These are phyloP conservation scores for Stenichneumon culpator DNA, from an alignment of 2,888 invertebrate genomes.

Conservation along the genomic window DNA sequence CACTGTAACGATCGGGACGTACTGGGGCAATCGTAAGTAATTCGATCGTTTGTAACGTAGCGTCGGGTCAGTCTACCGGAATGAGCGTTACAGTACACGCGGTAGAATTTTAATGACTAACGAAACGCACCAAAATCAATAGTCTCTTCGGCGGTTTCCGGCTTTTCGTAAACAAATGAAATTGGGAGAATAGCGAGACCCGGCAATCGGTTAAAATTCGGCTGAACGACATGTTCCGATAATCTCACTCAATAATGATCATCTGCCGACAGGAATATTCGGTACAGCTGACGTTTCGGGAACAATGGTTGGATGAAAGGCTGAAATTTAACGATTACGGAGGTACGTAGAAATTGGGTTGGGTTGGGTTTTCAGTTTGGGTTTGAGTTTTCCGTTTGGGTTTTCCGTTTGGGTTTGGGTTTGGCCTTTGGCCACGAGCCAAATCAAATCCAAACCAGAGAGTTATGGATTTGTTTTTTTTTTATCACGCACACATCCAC, in stretches of 20 bases:
- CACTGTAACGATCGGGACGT: not conserved
- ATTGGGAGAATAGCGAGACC: not conserved
- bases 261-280: slow-evolving; percentile 95
- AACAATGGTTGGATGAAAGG: slow-evolving; percentile 98
- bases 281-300: slow-evolving; percentile 98
- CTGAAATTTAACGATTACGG: slow-evolving; percentile 95
- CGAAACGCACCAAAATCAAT: not conserved
- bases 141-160: not conserved
- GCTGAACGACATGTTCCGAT: slow-evolving; percentile 40
- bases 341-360: slow-evolving; percentile 86
- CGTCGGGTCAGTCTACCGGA: slow-evolving; percentile 26
- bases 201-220: slow-evolving; percentile 17
- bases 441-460: not conserved
- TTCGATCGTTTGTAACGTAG: slow-evolving; percentile 43
- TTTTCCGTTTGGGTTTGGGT: not conserved
- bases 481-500: slow-evolving; percentile 9
- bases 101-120: slow-evolving; percentile 5
- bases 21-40: slow-evolving; percentile 29
- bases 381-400: not conserved
- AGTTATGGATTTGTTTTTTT: not conserved
- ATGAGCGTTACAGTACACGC: slow-evolving; percentile 29
- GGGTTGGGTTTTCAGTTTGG: not conserved
- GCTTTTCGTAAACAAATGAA: not conserved
- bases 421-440: not conserved
- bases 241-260: slow-evolving; percentile 64